Evolutionary conservation across 2,797 vertebrate genomes (phyloP).

Genomic region (Philypnodon macrostomus): DNA sequence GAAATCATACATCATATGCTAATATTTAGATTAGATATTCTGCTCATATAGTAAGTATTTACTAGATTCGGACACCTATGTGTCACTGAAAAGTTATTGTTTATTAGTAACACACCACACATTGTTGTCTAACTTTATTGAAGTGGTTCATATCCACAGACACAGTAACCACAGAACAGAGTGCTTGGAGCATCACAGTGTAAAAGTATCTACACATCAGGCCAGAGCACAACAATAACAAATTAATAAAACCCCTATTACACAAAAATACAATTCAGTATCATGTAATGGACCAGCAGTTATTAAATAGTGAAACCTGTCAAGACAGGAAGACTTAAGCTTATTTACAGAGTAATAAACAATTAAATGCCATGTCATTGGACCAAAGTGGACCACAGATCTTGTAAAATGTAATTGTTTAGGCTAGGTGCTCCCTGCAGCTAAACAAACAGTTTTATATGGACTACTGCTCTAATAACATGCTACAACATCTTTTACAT

Average conservation of each 20-base stretch:
- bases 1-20: too few relatives aligned
- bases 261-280: constrained; percentile 36
- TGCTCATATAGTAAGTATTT: too few relatives aligned
- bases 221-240: constrained; percentile 38
- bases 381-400: constrained; percentile 24
- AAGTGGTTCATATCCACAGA: constrained; percentile 47
- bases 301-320: constrained; percentile 50
- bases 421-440: constrained; percentile 10
- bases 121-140: constrained; percentile 36
- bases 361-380: not conserved
- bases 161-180: constrained; percentile 32
- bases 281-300: constrained; percentile 73
- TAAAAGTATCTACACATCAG: constrained; percentile 25
- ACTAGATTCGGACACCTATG: too few relatives aligned
- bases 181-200: constrained; percentile 32
- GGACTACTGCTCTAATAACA: too few relatives aligned
- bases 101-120: constrained; percentile 16
- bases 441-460: constrained; percentile 23
- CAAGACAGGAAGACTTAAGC: constrained; percentile 53
- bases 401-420: constrained; percentile 20
- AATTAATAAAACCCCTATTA: constrained; percentile 27
- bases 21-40: too few relatives aligned
- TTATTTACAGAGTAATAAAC: constrained; percentile 21
- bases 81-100: too few relatives aligned
- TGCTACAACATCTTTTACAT: too few relatives aligned